Evolutionary conservation across 2,113 vertebrate species (phyloP).

Genomic region (Mirounga angustirostris): DNA sequence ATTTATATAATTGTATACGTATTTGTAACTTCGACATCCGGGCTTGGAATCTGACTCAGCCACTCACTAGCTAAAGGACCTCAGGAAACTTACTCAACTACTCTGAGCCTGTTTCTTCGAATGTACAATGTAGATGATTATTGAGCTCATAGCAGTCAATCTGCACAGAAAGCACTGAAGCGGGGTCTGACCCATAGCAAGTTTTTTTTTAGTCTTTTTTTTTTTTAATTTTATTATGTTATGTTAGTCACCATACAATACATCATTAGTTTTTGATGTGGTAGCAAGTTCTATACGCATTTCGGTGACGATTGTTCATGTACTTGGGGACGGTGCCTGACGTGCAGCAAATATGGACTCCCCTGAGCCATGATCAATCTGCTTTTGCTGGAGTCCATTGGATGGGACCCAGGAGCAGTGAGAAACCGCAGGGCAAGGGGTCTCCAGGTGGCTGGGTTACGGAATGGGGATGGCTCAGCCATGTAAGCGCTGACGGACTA

Average conservation of each 20-base stretch:
- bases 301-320: neutral
- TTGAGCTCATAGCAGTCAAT: neutral
- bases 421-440: neutral
- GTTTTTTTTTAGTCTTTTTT: neutral
- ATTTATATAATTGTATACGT: neutral
- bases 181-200: fast-evolving
- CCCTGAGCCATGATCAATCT: too few relatives aligned
- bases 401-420: neutral
- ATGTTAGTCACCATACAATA: too few relatives aligned
- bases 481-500: neutral
- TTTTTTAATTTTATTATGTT: too few relatives aligned
- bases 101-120: neutral
- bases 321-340: neutral
- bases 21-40: too few relatives aligned
- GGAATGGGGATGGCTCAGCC: neutral
- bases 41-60: neutral
- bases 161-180: neutral
- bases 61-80: neutral
- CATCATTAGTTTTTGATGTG: too few relatives aligned
- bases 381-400: neutral
- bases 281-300: neutral
- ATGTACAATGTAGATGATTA: neutral
- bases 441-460: too few relatives aligned
- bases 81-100: neutral
- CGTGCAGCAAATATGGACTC: fast-evolving